Evolutionary conservation across 2,888 invertebrate genomes (phyloP).

Genomic region (Malacosoma neustria): DNA sequence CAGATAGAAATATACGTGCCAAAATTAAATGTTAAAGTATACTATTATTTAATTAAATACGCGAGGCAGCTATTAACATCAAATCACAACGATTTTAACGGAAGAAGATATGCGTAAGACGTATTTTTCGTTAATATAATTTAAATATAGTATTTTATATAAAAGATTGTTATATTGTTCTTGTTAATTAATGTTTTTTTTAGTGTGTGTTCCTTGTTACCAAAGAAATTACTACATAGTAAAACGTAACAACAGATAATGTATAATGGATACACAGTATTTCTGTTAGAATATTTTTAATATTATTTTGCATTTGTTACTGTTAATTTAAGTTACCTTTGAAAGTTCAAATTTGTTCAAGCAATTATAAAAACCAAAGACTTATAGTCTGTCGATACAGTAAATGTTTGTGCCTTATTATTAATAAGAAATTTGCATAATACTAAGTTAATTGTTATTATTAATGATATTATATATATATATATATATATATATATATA

Average conservation of each 20-base stretch:
- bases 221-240: slow-evolving; percentile 56
- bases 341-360: slow-evolving; percentile 59
- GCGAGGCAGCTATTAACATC: too few relatives aligned
- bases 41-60: too few relatives aligned
- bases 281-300: slow-evolving; percentile 34
- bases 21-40: too few relatives aligned
- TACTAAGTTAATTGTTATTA: slow-evolving; percentile 46
- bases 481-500: too few relatives aligned
- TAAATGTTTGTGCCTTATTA: slow-evolving; percentile 42
- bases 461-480: slow-evolving; percentile 18
- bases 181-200: slow-evolving; percentile 66
- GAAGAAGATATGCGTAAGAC: slow-evolving; percentile 47
- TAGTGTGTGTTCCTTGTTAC: slow-evolving; percentile 72
- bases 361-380: slow-evolving; percentile 61
- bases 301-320: slow-evolving; percentile 53
- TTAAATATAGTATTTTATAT: slow-evolving; percentile 14
- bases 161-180: slow-evolving; percentile 66
- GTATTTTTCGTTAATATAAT: slow-evolving; percentile 31
- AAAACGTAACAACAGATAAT: slow-evolving; percentile 32
- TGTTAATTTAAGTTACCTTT: slow-evolving; percentile 61
- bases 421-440: slow-evolving; percentile 18
- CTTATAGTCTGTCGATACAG: slow-evolving; percentile 55
- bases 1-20: too few relatives aligned
- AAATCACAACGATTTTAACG: too few relatives aligned
- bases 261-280: slow-evolving; percentile 44